Evolutionary conservation across 1,140 invertebrate species (phyloP), one percentile per base, ranked within the genome.

Genomic region (Ceratosolen fusciceps): DNA sequence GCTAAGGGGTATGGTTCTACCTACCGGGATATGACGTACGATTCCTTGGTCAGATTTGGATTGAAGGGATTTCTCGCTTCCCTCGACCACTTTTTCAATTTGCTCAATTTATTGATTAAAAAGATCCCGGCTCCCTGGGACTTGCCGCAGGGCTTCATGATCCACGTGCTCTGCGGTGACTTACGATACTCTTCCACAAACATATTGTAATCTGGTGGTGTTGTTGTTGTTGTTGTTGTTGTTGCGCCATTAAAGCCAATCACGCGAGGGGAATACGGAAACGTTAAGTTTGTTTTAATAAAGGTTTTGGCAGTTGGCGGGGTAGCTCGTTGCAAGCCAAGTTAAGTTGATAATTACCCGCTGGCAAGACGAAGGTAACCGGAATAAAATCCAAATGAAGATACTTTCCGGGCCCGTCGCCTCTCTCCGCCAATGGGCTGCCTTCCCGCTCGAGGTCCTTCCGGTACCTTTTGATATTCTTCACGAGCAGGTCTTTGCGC

Each of bases 161-260:
- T 99, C 97, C 97, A 99, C 0, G 97, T 98, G 78, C 95, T 96
- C 82, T 96, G 94, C 0, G 97, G 97, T 77, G 95, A 96, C 87
- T 97, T 97, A 62, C 95, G 89, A 87, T 98, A 98, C 86, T 98
- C 97, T 87, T 98, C 96, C 0, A 98, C 96, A 90, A 98, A 98
- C 93, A 98, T 95, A 86, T 98, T 98, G 85, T 98, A 98, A 89
- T 98, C 95, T n/a, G n/a, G n/a, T n/a, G n/a, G n/a, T n/a, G n/a
- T n/a, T n/a, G n/a, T n/a, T n/a, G n/a, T n/a, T n/a, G n/a, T n/a
- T n/a, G n/a, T n/a, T n/a, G n/a, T n/a, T n/a, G n/a, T n/a, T n/a
- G n/a, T 90, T 26, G 54, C 2, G 7, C 9, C n/a, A 29, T n/a
- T 19, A 65, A 60, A 47, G 24, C 7, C 26, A 8, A 52, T 52